Conservation (phyloP, 2,888 invertebrate genomes). For the Tricholauxania praeusta region DNA sequence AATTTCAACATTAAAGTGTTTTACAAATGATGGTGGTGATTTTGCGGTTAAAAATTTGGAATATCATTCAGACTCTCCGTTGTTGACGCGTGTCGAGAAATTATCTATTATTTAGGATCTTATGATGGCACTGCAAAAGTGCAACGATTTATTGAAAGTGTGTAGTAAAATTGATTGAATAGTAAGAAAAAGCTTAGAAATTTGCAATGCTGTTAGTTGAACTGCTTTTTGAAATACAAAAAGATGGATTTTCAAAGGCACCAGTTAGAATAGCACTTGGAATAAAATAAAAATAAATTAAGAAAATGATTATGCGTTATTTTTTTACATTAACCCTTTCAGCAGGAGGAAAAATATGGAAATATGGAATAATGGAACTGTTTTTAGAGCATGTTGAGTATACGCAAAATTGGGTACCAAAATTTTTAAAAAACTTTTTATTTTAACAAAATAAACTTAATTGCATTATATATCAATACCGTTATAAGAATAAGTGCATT, state of each 20-base stretch:
- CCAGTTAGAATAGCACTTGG: constrained; percentile 28
- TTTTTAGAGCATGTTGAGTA: too few relatives aligned
- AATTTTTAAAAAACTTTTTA: too few relatives aligned
- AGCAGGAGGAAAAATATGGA: too few relatives aligned
- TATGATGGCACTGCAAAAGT: neutral
- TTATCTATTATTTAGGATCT: constrained; percentile 58
- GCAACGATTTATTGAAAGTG: neutral
- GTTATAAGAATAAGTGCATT: too few relatives aligned
- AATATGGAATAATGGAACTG: neutral
- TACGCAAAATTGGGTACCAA: too few relatives aligned
- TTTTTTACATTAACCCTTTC: too few relatives aligned
- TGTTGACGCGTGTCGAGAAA: constrained; percentile 63
- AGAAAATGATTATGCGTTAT: neutral
- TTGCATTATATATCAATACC: too few relatives aligned
- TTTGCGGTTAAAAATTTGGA: constrained; percentile 63
- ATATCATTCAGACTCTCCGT: constrained; percentile 65
- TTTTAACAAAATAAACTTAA: too few relatives aligned
- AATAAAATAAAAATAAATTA: constrained; percentile 15
- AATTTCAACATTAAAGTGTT: constrained; percentile 65
- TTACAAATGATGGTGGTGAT: constrained; percentile 62
- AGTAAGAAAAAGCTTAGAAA: neutral
- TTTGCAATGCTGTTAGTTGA: neutral
- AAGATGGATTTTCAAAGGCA: neutral
- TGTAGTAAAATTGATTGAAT: neutral
- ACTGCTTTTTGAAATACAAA: constrained; percentile 6